phyloP scores from a whole-genome alignment of 2,888 invertebrate genomes.

The Drosophila colorata region DNA sequence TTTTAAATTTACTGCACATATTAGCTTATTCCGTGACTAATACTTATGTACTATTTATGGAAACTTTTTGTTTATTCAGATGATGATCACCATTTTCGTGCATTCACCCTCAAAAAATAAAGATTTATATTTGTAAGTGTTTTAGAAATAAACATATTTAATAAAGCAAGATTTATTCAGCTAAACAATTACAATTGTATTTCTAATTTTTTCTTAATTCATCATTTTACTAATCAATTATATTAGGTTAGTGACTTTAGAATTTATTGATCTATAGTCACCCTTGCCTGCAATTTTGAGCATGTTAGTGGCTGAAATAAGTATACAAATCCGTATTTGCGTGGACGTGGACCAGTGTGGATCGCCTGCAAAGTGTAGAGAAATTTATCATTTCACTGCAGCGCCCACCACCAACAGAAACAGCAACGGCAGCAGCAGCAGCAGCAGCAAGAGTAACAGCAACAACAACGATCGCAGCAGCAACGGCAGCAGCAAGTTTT shows the following conservation, averaged over 20 bases:
- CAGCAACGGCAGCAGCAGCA: conserved; percentile 29
- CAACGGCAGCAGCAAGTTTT: conserved; percentile 47
- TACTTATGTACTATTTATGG: no score
- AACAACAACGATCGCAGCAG: conserved; percentile 43
- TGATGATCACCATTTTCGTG: no score
- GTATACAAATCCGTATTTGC: conserved; percentile 1
- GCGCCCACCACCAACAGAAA: conserved; percentile 37
- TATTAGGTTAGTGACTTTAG: not conserved
- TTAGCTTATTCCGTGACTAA: no score
- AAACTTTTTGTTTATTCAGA: no score
- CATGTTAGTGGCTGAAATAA: not conserved
- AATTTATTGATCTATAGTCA: not conserved
- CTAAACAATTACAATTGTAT: no score
- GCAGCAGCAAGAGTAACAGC: conserved; percentile 19
- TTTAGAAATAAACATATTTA: no score
- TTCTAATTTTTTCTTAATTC: not conserved
- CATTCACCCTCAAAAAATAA: no score
- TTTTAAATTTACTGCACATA: no score
- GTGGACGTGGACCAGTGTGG: conserved; percentile 30
- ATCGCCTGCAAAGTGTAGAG: conserved; percentile 76
- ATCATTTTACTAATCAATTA: not conserved
- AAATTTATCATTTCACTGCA: conserved; percentile 82
- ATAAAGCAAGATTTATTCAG: not conserved
- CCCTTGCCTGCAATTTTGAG: not conserved
- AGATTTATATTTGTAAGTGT: no score